phyloP scores from a whole-genome alignment of 2,888 invertebrate species.

The Leucophora obtusa region DNA sequence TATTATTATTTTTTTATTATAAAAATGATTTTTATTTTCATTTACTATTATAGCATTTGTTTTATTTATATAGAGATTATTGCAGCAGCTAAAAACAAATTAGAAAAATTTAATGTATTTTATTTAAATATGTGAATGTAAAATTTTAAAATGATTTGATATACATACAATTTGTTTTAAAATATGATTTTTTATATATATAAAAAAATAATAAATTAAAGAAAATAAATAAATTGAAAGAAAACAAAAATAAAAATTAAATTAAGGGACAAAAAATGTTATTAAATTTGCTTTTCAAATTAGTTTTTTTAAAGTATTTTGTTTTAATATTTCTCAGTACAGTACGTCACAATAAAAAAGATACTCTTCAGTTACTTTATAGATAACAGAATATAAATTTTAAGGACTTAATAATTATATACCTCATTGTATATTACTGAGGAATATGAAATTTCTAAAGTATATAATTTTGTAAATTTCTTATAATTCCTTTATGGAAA shows the following conservation, averaged over 20 bases:
- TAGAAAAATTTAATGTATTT: slow-evolving; percentile 34
- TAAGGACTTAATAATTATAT: too few relatives aligned
- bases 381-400: neutral
- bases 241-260: neutral
- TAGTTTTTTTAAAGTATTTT: neutral
- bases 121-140: slow-evolving; percentile 57
- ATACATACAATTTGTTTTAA: slow-evolving; percentile 60
- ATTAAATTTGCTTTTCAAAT: slow-evolving; percentile 22
- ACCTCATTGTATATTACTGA: too few relatives aligned
- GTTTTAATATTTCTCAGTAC: slow-evolving; percentile 7
- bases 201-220: slow-evolving; percentile 46
- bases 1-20: slow-evolving; percentile 52
- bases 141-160: slow-evolving; percentile 53
- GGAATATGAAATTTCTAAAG: too few relatives aligned
- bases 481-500: too few relatives aligned
- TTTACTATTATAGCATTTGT: slow-evolving; percentile 59
- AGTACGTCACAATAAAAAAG: slow-evolving; percentile 8
- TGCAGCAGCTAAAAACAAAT: slow-evolving; percentile 60
- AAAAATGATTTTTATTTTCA: slow-evolving; percentile 53
- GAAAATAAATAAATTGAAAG: slow-evolving; percentile 6
- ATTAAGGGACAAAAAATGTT: slow-evolving; percentile 8
- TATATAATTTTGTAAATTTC: too few relatives aligned
- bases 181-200: slow-evolving; percentile 33
- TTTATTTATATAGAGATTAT: slow-evolving; percentile 52
- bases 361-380: neutral